phyloP scores from a whole-genome alignment of 1,140 invertebrate genomes.

The Drosophila subobscura region DNA sequence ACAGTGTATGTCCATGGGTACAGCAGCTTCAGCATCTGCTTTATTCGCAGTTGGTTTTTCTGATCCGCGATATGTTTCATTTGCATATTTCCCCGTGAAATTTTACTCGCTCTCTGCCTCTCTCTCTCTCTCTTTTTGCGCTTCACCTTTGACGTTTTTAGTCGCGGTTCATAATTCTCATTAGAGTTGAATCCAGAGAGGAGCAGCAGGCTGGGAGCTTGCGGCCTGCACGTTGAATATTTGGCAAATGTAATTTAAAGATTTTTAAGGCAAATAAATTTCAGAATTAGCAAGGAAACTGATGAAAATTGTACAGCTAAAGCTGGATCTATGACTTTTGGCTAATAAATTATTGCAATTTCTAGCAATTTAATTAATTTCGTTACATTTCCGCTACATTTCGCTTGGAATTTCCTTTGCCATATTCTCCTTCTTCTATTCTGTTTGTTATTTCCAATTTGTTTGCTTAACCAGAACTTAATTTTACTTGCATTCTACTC shows the following conservation, averaged over 20 bases:
- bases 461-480: background rate
- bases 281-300: background rate
- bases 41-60: slow-evolving; percentile 36
- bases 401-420: background rate
- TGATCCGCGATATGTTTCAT: slow-evolving; percentile 51
- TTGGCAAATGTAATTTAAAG: background rate
- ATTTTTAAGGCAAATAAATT: background rate
- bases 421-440: background rate
- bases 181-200: slow-evolving; percentile 7
- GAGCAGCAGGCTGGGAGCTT: background rate
- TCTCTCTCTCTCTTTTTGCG: background rate
- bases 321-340: background rate
- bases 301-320: background rate
- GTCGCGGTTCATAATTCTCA: slow-evolving; percentile 23
- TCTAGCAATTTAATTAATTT: too few relatives aligned
- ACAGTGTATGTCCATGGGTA: background rate
- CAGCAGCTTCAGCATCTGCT: slow-evolving; percentile 31
- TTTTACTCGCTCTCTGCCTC: background rate
- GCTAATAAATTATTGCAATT: too few relatives aligned
- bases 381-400: too few relatives aligned
- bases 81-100: slow-evolving; percentile 37
- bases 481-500: slow-evolving; percentile 8
- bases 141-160: slow-evolving; percentile 29
- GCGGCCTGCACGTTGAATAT: background rate
- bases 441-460: background rate